phyloP scores from a whole-genome alignment of 2,797 vertebrate species.

The Peromyscus melanophrys region DNA sequence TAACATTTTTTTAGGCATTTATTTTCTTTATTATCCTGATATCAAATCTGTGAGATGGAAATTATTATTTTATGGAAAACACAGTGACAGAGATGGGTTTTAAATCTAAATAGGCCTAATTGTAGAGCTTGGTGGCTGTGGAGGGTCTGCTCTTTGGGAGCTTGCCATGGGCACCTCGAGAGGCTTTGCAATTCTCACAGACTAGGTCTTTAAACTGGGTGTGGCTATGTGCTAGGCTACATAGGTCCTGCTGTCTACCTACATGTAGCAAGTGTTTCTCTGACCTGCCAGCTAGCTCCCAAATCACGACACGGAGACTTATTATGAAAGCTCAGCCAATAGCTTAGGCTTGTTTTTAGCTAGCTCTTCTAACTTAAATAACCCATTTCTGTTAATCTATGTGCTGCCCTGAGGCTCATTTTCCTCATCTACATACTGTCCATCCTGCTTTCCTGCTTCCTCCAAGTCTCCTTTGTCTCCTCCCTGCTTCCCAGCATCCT shows the following conservation, averaged over 20 bases:
- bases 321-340: neutral
- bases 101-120: neutral
- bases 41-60: neutral
- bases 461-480: neutral
- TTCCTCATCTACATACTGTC: neutral
- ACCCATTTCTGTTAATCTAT: neutral
- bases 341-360: neutral
- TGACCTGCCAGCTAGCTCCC: neutral
- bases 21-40: neutral
- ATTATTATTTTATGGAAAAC: constrained; percentile 28
- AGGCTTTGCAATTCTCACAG: neutral
- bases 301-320: neutral
- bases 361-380: neutral
- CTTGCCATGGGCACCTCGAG: neutral
- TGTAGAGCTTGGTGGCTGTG: neutral
- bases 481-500: neutral
- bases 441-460: neutral
- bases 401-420: neutral
- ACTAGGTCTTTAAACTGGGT: neutral
- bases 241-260: neutral
- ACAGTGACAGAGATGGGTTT: neutral
- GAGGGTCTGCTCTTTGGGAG: neutral
- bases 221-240: neutral
- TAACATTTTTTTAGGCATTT: constrained; percentile 10
- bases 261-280: neutral